A percentile compares a stretch with the other conserved stretches of the same genome.
Evolutionary conservation across 2,888 invertebrate species (phyloP).

Genomic region (Coecobrya sp.): DNA sequence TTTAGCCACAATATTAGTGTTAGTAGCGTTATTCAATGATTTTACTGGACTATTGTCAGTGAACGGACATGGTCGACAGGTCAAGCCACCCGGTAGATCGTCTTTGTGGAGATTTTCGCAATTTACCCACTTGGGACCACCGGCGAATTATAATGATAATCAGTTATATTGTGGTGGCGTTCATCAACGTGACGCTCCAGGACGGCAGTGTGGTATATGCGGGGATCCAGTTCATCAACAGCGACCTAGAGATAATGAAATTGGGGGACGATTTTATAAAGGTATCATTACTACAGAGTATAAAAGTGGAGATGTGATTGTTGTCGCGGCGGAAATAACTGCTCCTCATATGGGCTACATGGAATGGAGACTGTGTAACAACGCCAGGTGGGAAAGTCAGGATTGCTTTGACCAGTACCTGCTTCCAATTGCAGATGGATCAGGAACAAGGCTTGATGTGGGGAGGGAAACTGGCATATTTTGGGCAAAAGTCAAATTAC

Average conservation of each 20-base stretch:
- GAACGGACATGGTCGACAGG: constrained; percentile 75
- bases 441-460: constrained; percentile 87
- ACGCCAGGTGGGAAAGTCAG: constrained; percentile 67
- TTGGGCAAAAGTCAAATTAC: constrained; percentile 82
- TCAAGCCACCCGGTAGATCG: constrained; percentile 79
- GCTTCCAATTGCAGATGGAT: constrained; percentile 86
- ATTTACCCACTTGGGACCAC: constrained; percentile 64
- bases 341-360: constrained; percentile 70
- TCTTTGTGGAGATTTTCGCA: constrained; percentile 79
- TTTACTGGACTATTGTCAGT: constrained; percentile 22
- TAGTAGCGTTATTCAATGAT: background rate
- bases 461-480: constrained; percentile 72
- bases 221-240: constrained; percentile 82
- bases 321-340: constrained; percentile 60
- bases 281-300: constrained; percentile 64
- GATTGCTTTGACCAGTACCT: constrained; percentile 73
- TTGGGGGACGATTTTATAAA: constrained; percentile 80
- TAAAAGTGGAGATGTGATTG: constrained; percentile 59
- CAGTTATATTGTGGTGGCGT: constrained; percentile 70
- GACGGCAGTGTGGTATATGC: constrained; percentile 82
- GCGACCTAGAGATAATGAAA: constrained; percentile 80
- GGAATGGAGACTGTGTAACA: constrained; percentile 77
- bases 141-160: constrained; percentile 80
- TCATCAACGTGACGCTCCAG: constrained; percentile 61
- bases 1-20: background rate